These are phyloP conservation scores for Galago senegalensis DNA, from an alignment of 2,797 vertebrate genomes.

Conservation along the genomic window DNA sequence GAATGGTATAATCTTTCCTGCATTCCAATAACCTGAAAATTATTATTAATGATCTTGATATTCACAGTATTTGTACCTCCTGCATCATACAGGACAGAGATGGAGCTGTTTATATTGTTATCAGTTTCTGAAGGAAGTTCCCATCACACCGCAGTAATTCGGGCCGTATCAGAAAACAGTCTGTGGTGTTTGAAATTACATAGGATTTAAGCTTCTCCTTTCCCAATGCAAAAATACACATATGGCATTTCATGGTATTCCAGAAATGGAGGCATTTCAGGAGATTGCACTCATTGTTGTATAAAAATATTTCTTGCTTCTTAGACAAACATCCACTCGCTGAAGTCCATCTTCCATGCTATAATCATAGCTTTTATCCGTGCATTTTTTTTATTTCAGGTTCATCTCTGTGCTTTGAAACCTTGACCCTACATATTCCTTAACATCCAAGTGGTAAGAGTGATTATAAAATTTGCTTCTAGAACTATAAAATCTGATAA, in stretches of 20 bases:
- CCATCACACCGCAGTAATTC: constrained; percentile 16
- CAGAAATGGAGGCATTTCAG: not conserved
- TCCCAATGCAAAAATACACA: not conserved
- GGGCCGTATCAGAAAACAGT: not conserved
- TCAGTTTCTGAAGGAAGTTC: not conserved
- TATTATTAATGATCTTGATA: constrained; percentile 57
- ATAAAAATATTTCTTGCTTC: not conserved
- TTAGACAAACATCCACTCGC: not conserved
- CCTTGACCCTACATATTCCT: not conserved
- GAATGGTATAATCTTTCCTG: constrained; percentile 5
- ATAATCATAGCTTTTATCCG: not conserved
- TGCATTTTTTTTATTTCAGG: not conserved
- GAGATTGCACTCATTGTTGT: not conserved
- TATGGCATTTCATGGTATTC: not conserved
- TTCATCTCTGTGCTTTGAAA: not conserved
- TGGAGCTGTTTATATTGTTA: constrained; percentile 29
- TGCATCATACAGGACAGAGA: not conserved
- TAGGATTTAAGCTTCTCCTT: not conserved
- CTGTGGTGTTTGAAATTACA: not conserved
- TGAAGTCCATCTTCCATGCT: not conserved
- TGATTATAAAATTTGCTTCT: not conserved
- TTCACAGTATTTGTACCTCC: constrained; percentile 40
- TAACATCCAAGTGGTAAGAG: not conserved
- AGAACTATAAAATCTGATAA: not conserved
- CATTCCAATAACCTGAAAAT: constrained; percentile 29